These are phyloP conservation scores for Adoxophyes honmai DNA, from an alignment of 1,140 invertebrate genomes.

Conservation along the genomic window DNA sequence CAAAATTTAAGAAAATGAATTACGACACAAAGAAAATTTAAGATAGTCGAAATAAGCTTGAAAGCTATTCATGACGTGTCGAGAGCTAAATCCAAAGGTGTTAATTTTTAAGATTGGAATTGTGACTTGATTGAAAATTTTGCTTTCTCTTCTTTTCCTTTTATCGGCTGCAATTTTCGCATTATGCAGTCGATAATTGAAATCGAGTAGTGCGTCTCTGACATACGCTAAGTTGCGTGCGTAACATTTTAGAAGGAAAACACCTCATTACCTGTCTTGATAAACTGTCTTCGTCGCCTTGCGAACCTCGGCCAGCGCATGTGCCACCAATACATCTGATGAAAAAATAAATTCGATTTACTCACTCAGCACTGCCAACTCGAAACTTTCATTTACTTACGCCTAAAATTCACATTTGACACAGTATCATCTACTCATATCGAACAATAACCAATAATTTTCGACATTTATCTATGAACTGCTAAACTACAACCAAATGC, in stretches of 20 bases:
- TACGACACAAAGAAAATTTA: slow-evolving; percentile 4
- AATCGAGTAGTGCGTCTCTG: slow-evolving; percentile 8
- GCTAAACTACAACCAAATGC: no score
- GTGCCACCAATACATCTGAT: slow-evolving; percentile 84
- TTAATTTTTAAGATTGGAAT: background rate
- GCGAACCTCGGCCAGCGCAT: slow-evolving; percentile 76
- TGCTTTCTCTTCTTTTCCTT: background rate
- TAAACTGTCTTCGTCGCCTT: slow-evolving; percentile 82
- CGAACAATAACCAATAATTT: no score
- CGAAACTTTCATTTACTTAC: no score
- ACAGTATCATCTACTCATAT: no score
- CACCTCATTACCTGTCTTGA: slow-evolving; percentile 66
- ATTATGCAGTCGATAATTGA: background rate
- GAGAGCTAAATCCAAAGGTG: background rate
- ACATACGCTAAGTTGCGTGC: slow-evolving; percentile 7
- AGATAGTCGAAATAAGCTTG: background rate
- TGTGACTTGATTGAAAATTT: background rate
- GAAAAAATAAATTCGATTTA: background rate
- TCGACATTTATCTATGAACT: no score
- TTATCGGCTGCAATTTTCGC: background rate
- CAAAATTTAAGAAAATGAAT: background rate
- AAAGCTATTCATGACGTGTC: background rate
- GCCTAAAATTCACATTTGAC: no score
- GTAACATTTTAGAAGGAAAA: slow-evolving; percentile 8
- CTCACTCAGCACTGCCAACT: no score